Percentiles rank a stretch among this genome's conserved stretches.
Evolutionary conservation across 30 jellyfish, hydroid and myxozoan species (phyloP).

Genomic region (Mastigias papua): DNA sequence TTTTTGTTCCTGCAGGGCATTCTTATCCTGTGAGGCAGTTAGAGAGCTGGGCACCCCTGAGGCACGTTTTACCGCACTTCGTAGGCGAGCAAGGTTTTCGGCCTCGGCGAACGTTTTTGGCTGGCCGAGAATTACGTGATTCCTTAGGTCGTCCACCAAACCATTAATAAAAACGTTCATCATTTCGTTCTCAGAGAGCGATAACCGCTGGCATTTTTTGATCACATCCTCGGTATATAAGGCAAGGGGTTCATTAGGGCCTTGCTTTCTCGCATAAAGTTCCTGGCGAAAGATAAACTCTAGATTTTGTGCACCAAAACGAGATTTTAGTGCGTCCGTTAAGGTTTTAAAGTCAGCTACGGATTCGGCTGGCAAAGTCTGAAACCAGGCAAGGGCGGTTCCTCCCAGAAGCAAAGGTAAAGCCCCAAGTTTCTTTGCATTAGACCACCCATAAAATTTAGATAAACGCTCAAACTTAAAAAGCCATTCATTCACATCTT

Average conservation of each 20-base stretch:
- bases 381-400: slow-evolving; percentile 34
- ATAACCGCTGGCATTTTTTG: slow-evolving; percentile 29
- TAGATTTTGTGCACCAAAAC: slow-evolving; percentile 38
- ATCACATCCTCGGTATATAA: slow-evolving; percentile 15
- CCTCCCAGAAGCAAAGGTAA: slow-evolving; percentile 21
- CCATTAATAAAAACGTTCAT: slow-evolving; percentile 54
- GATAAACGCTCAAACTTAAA: slow-evolving; percentile 34
- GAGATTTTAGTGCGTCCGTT: slow-evolving; percentile 20
- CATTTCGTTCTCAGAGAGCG: slow-evolving; percentile 30
- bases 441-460: slow-evolving; percentile 12
- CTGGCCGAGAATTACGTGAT: slow-evolving; percentile 30
- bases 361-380: slow-evolving; percentile 30
- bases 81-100: slow-evolving; percentile 40
- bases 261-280: slow-evolving; percentile 42
- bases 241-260: slow-evolving; percentile 18
- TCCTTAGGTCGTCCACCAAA: not conserved
- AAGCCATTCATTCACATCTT: slow-evolving; percentile 44
- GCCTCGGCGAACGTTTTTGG: slow-evolving; percentile 29
- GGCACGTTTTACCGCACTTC: slow-evolving; percentile 6
- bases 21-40: not conserved
- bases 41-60: slow-evolving; percentile 15
- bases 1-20: slow-evolving; percentile 4
- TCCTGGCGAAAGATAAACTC: slow-evolving; percentile 45
- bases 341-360: not conserved
- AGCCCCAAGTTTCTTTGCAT: slow-evolving; percentile 47